These are phyloP conservation scores for Luffia ferchaultella DNA, from an alignment of 2,888 invertebrate genomes.

Conservation along the genomic window DNA sequence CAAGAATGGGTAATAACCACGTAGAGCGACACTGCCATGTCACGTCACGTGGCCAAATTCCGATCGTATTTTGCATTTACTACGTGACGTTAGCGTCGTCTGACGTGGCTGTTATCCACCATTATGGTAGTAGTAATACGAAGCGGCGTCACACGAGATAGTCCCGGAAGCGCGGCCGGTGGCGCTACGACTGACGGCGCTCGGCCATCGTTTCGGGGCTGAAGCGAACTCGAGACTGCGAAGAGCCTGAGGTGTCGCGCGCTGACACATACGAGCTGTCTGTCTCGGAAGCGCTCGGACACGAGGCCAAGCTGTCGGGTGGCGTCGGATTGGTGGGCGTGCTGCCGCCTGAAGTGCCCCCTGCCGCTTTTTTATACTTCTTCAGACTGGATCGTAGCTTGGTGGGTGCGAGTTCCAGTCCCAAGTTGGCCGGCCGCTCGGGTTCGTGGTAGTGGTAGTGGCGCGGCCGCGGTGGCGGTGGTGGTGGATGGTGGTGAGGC, in stretches of 20 bases:
- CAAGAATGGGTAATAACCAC: no score
- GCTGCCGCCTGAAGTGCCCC: slow-evolving; percentile 69
- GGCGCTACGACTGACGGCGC: slow-evolving; percentile 53
- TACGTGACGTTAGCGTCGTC: no score
- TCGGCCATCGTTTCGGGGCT: slow-evolving; percentile 74
- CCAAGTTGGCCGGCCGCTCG: slow-evolving; percentile 40
- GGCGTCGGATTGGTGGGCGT: slow-evolving; percentile 88
- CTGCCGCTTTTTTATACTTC: slow-evolving; percentile 70
- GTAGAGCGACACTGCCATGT: no score
- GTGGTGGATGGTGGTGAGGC: no score
- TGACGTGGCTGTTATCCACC: no score
- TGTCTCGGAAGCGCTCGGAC: slow-evolving; percentile 47
- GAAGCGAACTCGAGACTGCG: slow-evolving; percentile 78
- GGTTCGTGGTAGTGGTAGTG: not conserved
- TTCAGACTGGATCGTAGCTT: slow-evolving; percentile 83
- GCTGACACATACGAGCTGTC: slow-evolving; percentile 91
- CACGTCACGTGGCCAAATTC: no score
- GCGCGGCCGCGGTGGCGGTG: not conserved
- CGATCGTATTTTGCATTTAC: no score
- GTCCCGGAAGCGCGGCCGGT: slow-evolving; percentile 55
- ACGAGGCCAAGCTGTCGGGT: slow-evolving; percentile 82
- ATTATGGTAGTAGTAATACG: no score
- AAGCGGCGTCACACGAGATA: slow-evolving; percentile 44
- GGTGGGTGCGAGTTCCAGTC: slow-evolving; percentile 72
- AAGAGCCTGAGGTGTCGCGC: slow-evolving; percentile 74